phyloP scores from a whole-genome alignment of 2,797 vertebrate species.

The Mycteria americana region DNA sequence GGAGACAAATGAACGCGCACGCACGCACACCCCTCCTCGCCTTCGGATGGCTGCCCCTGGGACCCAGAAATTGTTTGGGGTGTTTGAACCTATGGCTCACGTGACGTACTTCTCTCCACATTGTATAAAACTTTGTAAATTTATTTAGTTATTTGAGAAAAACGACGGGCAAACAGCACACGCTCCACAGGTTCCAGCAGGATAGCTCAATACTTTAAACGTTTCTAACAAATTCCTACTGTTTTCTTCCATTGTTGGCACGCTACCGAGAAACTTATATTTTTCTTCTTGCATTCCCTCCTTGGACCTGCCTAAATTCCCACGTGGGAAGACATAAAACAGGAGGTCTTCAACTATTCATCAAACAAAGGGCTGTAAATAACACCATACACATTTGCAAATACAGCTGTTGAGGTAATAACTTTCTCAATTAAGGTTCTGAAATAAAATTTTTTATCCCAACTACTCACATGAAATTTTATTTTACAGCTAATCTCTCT shows the following conservation, averaged over 20 bases:
- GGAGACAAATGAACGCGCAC: slow-evolving; percentile 5
- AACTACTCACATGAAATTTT: not conserved
- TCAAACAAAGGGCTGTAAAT: slow-evolving; percentile 15
- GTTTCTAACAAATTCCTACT: slow-evolving; percentile 40
- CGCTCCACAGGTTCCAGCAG: slow-evolving; percentile 32
- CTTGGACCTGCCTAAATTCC: slow-evolving; percentile 15
- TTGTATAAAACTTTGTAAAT: not conserved
- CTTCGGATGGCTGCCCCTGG: not conserved
- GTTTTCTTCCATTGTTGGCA: slow-evolving; percentile 23
- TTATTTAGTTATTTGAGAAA: not conserved
- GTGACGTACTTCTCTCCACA: not conserved
- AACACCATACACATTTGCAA: not conserved
- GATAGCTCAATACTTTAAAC: slow-evolving; percentile 2
- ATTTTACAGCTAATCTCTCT: not conserved
- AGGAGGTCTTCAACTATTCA: slow-evolving; percentile 21
- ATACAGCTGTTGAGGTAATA: slow-evolving; percentile 13
- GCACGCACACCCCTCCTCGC: slow-evolving; percentile 16
- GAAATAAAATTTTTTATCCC: slow-evolving; percentile 19
- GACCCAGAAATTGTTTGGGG: not conserved
- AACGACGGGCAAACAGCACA: not conserved
- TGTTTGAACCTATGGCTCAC: not conserved
- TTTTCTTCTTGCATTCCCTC: not conserved
- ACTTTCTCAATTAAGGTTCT: not conserved
- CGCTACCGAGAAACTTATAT: fast-evolving
- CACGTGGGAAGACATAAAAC: slow-evolving; percentile 26